These are phyloP conservation scores for Enteromius trimaculatus DNA, from an alignment of 2,797 vertebrate species.

Conservation along the genomic window DNA sequence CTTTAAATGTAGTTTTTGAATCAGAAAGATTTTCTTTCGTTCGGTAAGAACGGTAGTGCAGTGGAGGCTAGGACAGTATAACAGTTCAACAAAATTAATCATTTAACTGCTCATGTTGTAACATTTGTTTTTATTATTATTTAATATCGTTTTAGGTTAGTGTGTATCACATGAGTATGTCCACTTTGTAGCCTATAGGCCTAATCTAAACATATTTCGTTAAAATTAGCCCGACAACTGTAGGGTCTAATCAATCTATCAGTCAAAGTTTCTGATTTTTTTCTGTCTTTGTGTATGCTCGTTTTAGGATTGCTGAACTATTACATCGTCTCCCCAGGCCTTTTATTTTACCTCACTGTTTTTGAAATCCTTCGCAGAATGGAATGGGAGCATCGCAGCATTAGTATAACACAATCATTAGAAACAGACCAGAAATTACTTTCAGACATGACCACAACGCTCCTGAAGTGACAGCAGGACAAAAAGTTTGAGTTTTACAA, in stretches of 20 bases:
- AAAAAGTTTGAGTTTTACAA: background rate
- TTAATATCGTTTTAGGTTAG: background rate
- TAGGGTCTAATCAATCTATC: background rate
- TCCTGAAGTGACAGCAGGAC: background rate
- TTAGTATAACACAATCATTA: background rate
- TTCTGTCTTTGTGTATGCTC: conserved; percentile 2
- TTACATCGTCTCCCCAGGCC: background rate
- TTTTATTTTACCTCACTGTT: background rate
- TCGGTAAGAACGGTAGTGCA: background rate
- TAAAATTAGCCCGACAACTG: background rate
- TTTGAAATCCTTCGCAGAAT: background rate
- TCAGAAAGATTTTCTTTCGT: background rate
- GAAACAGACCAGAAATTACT: background rate
- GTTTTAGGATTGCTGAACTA: background rate
- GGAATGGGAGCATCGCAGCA: background rate
- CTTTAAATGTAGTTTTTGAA: background rate
- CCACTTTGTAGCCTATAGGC: background rate
- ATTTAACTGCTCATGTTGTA: background rate
- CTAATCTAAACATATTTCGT: background rate
- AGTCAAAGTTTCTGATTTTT: background rate
- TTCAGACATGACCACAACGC: background rate
- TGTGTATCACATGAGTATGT: background rate
- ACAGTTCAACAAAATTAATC: background rate
- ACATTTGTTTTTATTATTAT: conserved; percentile 1
- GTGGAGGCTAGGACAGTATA: background rate